These are phyloP conservation scores for Agrotis exclamationis DNA, from an alignment of 2,888 invertebrate genomes.

Conservation along the genomic window DNA sequence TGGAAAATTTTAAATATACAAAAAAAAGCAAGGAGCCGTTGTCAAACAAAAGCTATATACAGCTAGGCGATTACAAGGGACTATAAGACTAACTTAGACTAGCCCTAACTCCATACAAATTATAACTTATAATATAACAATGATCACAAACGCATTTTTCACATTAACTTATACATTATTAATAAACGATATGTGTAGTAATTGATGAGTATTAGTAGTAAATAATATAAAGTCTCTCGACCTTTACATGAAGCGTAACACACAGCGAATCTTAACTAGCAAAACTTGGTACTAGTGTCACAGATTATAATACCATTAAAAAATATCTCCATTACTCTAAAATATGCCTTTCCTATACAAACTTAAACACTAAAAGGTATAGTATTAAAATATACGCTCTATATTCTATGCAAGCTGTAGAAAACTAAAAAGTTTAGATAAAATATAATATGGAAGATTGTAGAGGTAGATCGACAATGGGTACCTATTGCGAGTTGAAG, in stretches of 20 bases:
- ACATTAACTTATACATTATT: slow-evolving; percentile 77
- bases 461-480: slow-evolving; percentile 66
- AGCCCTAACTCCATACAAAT: slow-evolving; percentile 75
- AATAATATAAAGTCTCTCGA: slow-evolving; percentile 75
- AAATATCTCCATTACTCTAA: slow-evolving; percentile 62
- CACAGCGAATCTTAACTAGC: slow-evolving; percentile 86
- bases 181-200: slow-evolving; percentile 84
- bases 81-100: slow-evolving; percentile 70
- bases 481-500: slow-evolving; percentile 14
- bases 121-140: slow-evolving; percentile 77
- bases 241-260: slow-evolving; percentile 81
- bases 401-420: slow-evolving; percentile 52
- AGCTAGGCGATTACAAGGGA: slow-evolving; percentile 72
- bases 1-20: slow-evolving; percentile 77
- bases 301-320: slow-evolving; percentile 62
- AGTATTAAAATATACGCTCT: slow-evolving; percentile 43
- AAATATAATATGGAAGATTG: slow-evolving; percentile 63
- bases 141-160: slow-evolving; percentile 81
- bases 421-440: slow-evolving; percentile 51
- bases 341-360: slow-evolving; percentile 56
- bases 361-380: slow-evolving; percentile 56
- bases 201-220: slow-evolving; percentile 84
- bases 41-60: slow-evolving; percentile 72
- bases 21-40: slow-evolving; percentile 72
- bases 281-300: slow-evolving; percentile 87